phyloP scores from a whole-genome alignment of 2,797 vertebrate genomes.

The Rhincodon typus region DNA sequence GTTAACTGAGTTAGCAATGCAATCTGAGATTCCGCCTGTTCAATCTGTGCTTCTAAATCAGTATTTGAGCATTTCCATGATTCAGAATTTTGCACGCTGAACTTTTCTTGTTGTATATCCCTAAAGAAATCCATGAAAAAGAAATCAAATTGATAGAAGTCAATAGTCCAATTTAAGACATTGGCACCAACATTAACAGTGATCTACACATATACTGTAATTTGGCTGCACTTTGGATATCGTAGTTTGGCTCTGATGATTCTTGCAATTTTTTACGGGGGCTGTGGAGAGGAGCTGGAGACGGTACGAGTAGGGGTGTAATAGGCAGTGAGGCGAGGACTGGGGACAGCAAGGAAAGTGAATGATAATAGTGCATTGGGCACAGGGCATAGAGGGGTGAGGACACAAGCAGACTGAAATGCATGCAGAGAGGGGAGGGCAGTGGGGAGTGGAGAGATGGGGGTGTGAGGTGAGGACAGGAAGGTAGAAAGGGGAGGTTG shows the following conservation, averaged over 20 bases:
- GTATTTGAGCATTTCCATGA: constrained; percentile 35
- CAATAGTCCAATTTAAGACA: neutral
- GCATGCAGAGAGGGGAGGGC: neutral
- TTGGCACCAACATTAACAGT: neutral
- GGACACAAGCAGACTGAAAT: neutral
- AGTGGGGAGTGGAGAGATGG: no score
- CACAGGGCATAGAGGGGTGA: neutral
- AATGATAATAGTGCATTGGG: no score
- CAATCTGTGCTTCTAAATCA: constrained; percentile 57
- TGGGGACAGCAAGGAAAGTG: no score
- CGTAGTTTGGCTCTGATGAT: neutral
- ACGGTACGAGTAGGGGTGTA: no score
- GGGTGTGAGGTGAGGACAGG: no score
- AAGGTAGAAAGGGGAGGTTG: no score
- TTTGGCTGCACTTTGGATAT: neutral
- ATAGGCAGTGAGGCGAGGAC: no score
- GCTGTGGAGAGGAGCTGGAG: no score
- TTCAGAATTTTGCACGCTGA: neutral
- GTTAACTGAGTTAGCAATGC: constrained; percentile 62
- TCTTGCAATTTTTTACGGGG: neutral
- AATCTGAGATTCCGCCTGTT: constrained; percentile 61
- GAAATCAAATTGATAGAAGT: neutral
- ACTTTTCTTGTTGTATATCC: neutral
- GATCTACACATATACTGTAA: neutral
- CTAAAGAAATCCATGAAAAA: neutral